Evolutionary conservation across 2,888 invertebrate species (phyloP).

Genomic region (Athetis lepigone): DNA sequence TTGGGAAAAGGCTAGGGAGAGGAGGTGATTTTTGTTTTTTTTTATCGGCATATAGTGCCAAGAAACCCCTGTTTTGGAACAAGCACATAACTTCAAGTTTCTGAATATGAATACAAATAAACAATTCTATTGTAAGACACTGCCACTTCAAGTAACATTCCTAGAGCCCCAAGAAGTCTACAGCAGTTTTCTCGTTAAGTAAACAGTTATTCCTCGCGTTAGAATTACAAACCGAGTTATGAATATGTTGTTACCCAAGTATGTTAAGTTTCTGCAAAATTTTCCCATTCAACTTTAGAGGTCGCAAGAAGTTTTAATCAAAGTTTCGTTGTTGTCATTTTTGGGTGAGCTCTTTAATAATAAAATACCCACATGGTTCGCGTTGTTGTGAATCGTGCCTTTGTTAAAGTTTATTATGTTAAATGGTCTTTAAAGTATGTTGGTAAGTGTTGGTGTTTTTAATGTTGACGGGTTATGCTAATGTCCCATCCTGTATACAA

Average conservation of each 20-base stretch:
- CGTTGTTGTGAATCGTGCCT: conserved; percentile 8
- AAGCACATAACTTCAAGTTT: too few relatives aligned
- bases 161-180: too few relatives aligned
- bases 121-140: too few relatives aligned
- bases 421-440: conserved; percentile 13
- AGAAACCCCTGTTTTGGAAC: too few relatives aligned
- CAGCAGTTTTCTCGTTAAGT: conserved; percentile 40
- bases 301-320: conserved; percentile 58
- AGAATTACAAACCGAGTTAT: conserved; percentile 45
- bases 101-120: too few relatives aligned
- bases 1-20: too few relatives aligned
- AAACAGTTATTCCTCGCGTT: conserved; percentile 36
- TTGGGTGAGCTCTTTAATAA: conserved; percentile 50
- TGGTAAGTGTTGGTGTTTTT: background rate
- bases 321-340: conserved; percentile 62
- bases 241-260: conserved; percentile 51
- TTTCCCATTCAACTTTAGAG: conserved; percentile 55
- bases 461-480: background rate
- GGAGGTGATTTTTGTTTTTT: too few relatives aligned
- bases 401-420: conserved; percentile 36
- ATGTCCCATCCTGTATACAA: background rate
- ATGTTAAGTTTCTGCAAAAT: conserved; percentile 55
- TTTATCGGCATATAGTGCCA: too few relatives aligned
- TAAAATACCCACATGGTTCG: conserved; percentile 53
- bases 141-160: too few relatives aligned